Conservation (phyloP, 2,888 invertebrate species). For the Brassicogethes aeneus region DNA sequence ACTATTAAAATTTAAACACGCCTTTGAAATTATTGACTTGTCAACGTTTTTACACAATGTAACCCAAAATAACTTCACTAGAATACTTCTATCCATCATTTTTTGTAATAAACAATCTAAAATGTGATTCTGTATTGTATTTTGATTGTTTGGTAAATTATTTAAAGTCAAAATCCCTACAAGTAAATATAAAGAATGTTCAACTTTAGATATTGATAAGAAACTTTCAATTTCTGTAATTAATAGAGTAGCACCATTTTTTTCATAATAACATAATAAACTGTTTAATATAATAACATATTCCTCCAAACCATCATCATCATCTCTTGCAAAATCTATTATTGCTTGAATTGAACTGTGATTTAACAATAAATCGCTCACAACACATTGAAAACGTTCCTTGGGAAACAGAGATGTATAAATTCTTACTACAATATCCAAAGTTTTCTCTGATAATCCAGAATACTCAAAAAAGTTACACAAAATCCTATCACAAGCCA, state of each 20-base stretch:
- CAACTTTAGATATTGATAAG: slow-evolving; percentile 34
- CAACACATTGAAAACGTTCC: slow-evolving; percentile 37
- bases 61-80: slow-evolving; percentile 36
- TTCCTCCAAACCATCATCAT: slow-evolving; percentile 16
- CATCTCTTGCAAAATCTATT: slow-evolving; percentile 24
- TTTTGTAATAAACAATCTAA: slow-evolving; percentile 28
- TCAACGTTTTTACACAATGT: slow-evolving; percentile 32
- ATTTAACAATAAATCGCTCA: slow-evolving; percentile 30
- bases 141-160: slow-evolving; percentile 15
- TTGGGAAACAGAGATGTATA: slow-evolving; percentile 39
- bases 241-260: slow-evolving; percentile 28
- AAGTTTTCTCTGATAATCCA: slow-evolving; percentile 26
- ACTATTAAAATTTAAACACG: slow-evolving; percentile 31
- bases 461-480: slow-evolving; percentile 37
- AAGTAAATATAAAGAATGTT: slow-evolving; percentile 29
- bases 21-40: slow-evolving; percentile 26
- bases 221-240: slow-evolving; percentile 22
- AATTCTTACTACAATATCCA: slow-evolving; percentile 41
- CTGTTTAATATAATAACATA: slow-evolving; percentile 27
- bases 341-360: slow-evolving; percentile 29
- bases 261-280: slow-evolving; percentile 25
- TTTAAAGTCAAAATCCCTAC: slow-evolving; percentile 27
- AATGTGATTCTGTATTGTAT: slow-evolving; percentile 25
- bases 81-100: slow-evolving; percentile 32
- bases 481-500: slow-evolving; percentile 43